Evolutionary conservation across 2,797 vertebrate genomes (phyloP).

Genomic region (Labroides dimidiatus): DNA sequence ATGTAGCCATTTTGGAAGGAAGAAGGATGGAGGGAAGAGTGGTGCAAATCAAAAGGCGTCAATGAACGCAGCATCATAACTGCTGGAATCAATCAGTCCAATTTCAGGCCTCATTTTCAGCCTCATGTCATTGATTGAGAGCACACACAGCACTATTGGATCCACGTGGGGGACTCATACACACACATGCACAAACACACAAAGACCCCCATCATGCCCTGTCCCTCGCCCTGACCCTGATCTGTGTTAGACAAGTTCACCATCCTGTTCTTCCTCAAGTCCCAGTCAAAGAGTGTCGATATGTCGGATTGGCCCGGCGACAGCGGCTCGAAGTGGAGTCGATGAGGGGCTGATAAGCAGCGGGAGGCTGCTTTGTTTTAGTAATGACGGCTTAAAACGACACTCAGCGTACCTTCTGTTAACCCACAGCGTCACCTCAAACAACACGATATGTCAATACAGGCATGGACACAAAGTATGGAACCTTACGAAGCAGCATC

Average conservation of each 20-base stretch:
- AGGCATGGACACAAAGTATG: conserved; percentile 48
- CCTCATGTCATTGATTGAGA: conserved; percentile 70
- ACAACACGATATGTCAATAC: conserved; percentile 72
- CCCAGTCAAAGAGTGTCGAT: conserved; percentile 84
- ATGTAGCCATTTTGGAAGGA: conserved; percentile 21
- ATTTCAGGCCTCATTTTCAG: conserved; percentile 67
- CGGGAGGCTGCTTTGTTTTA: conserved; percentile 85
- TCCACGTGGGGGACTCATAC: conserved; percentile 52
- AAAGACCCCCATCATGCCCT: conserved; percentile 25
- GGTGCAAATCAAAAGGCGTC: conserved; percentile 54
- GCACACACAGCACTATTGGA: conserved; percentile 70
- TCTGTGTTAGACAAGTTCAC: conserved; percentile 82
- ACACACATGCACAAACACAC: conserved; percentile 10
- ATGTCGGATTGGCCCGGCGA: conserved; percentile 71
- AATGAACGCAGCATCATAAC: conserved; percentile 64
- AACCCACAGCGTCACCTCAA: conserved; percentile 69
- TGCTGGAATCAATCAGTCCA: conserved; percentile 65
- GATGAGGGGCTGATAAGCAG: conserved; percentile 81
- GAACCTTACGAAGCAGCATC: conserved; percentile 4
- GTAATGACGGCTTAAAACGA: conserved; percentile 85
- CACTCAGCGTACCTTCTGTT: conserved; percentile 46
- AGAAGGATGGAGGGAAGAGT: conserved; percentile 42
- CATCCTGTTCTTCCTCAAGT: conserved; percentile 76
- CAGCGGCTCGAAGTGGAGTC: conserved; percentile 76
- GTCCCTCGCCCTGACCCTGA: conserved; percentile 73